Evolutionary conservation across 2,888 invertebrate genomes (phyloP).

Genomic region (Himalopsyche tibetana): DNA sequence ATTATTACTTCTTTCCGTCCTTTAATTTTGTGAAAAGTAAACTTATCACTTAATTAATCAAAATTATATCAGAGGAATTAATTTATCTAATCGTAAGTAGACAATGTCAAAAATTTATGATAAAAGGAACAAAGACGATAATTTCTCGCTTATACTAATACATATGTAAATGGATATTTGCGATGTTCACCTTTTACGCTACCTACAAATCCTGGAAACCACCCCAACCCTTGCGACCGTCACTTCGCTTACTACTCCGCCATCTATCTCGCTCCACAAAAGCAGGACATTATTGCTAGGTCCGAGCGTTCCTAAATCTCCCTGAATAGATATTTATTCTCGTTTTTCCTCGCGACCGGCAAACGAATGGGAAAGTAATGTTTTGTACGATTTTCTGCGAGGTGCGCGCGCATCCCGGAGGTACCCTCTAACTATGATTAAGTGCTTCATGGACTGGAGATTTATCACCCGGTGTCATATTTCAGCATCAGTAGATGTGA

Average conservation of each 20-base stretch:
- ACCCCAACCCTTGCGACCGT: conserved; percentile 42
- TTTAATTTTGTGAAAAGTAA: too few relatives aligned
- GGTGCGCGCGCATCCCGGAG: conserved; percentile 45
- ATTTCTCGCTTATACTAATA: too few relatives aligned
- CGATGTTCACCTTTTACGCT: not conserved
- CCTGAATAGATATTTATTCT: conserved; percentile 79
- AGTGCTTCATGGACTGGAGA: conserved; percentile 44
- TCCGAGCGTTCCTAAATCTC: conserved; percentile 79
- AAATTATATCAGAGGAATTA: too few relatives aligned
- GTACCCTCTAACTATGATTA: conserved; percentile 61
- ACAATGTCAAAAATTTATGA: too few relatives aligned
- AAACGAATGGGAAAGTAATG: conserved; percentile 65
- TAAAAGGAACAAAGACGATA: too few relatives aligned
- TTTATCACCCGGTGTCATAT: conserved; percentile 10
- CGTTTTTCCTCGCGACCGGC: conserved; percentile 77
- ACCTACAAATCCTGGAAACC: conserved; percentile 41
- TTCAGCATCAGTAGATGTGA: conserved; percentile 16
- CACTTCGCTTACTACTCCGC: conserved; percentile 67
- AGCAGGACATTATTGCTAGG: conserved; percentile 80
- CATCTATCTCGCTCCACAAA: conserved; percentile 79
- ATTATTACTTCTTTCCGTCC: too few relatives aligned
- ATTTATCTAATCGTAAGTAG: too few relatives aligned
- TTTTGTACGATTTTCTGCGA: conserved; percentile 29
- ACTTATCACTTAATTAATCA: too few relatives aligned
- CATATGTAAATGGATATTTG: not conserved